Base-by-base conservation (phyloP, 2,797 vertebrate species). In the Coregonus sp. region DNA sequence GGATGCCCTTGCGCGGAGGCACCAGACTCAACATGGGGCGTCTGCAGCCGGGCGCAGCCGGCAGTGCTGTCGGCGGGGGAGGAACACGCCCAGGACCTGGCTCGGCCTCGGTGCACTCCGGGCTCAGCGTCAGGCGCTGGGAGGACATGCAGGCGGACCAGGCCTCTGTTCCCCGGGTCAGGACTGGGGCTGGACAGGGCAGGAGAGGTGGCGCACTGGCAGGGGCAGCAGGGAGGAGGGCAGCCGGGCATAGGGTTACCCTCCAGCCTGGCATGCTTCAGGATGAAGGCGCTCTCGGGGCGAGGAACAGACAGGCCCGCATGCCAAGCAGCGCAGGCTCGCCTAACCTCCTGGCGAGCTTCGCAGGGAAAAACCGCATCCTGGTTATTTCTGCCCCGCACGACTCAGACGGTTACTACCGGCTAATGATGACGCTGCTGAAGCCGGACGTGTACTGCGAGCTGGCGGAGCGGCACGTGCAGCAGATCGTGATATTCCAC, bases 381-480 rank as follows among this genome's bases (percentile, higher is more conserved):
- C 95, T 98, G 91, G 94, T 99, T 66, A 98, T 99, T 89, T 96
- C 97, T 0, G 96, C 97, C 1, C 98, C 98, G 0, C 96, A 98
- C 1, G 95, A 97, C 0, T 97, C 97, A 0, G 98, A 99, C 37
- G 97, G 97, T 29, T 99, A 99, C 89, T 99, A 97, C 87, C 94
- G 98, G 4, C 92, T 99, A n/a, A 99, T 99, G 98, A 97, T 99
- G 96, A 97, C 96, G 70, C 94, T 99, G 0, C 93, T 99, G 72
- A 99, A 98, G 83, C 90, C 95, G 0, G 97, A 99, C 0, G 97
- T 99, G 59, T 99, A 99, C 80, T 99, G 98, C 0, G 97, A 99
- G 90, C 92, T 99, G 68, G 97, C 98, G 0, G 98, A 99, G 79
- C 88, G 98, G 65, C 98, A 99, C 59, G 96, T 99, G 75, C 97